Base-by-base conservation (phyloP, 2,888 invertebrate species). In the Nipponacmea schrenckii region DNA sequence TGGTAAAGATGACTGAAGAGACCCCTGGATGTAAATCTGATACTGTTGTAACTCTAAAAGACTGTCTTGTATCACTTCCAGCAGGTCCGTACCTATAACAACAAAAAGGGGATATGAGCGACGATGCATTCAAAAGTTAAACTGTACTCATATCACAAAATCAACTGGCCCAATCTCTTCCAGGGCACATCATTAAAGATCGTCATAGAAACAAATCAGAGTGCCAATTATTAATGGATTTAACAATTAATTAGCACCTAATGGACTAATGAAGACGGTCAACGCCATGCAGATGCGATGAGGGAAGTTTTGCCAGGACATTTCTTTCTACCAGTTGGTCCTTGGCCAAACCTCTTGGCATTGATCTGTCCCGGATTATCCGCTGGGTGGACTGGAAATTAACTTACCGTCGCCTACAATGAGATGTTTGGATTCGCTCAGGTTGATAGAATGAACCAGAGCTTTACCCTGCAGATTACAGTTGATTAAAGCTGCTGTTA, bases 401-500 rank as follows among this genome's bases (percentile, higher is more conserved):
- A 15, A 71, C 74, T 63, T 78, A 85, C 87, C 84, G 80, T 79
- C 50, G 24, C 84, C 84, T 62, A 86, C 74, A 67, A 98, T 93
- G 17, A 97, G 90, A 0, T 94, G 93, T 80, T 94, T 94, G 77
- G 96, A 94, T 72, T 94, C 92, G 0, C 96, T 94, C 15, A 95
- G 92, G 15, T 91, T 93, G 68, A 98, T 92, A 76, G 96, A 96
- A 90, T 98, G 97, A 48, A 94, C 89, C 39, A 98, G 90, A 0
- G 97, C 93, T 67, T 92, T 92, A 74, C 94, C 92, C 66, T 94
- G 92, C 83, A 97, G 92, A 89, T 98, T 97, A 69, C 94, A 95
- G 88, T 98, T 98, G 85, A 99, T 95, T 71, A 98, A 92, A 0
- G 98, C 95, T 0, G 94, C 84, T 44, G 87, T 80, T 4, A 90